Conservation (phyloP, 2,797 vertebrate genomes). For the Lateolabrax maculatus region DNA sequence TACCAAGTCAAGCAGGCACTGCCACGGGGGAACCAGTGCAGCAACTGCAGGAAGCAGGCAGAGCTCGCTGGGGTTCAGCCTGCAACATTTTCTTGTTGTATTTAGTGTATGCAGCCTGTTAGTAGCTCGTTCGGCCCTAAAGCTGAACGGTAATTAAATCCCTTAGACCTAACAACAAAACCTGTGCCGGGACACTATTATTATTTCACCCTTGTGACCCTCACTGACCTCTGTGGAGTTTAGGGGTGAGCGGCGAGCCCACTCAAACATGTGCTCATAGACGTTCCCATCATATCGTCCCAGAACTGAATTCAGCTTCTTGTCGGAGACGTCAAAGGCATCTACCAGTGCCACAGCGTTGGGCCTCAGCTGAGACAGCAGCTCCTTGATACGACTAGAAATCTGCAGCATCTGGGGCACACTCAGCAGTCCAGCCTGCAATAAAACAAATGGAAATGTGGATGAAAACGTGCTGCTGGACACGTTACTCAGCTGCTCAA, state of each 20-base stretch:
- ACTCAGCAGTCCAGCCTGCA: conserved; percentile 89
- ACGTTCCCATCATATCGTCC: conserved; percentile 97
- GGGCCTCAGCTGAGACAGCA: conserved; percentile 90
- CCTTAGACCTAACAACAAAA: not conserved
- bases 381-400: conserved; percentile 88
- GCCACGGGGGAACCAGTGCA: not conserved
- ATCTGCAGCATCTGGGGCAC: conserved; percentile 89
- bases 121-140: not conserved
- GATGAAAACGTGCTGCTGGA: conserved; percentile 1
- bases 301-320: conserved; percentile 90
- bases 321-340: conserved; percentile 92
- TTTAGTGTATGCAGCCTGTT: not conserved
- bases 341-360: conserved; percentile 94
- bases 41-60: not conserved
- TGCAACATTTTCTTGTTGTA: not conserved
- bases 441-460: conserved; percentile 15
- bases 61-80: not conserved
- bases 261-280: conserved; percentile 97
- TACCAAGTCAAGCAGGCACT: not conserved
- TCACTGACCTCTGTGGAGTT: conserved; percentile 92
- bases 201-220: not conserved
- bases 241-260: conserved; percentile 94
- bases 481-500: not conserved
- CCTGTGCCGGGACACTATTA: not conserved
- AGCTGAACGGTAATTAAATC: not conserved